Evolutionary conservation across 2,888 invertebrate species (phyloP).

Genomic region (Alloplasta piceator): DNA sequence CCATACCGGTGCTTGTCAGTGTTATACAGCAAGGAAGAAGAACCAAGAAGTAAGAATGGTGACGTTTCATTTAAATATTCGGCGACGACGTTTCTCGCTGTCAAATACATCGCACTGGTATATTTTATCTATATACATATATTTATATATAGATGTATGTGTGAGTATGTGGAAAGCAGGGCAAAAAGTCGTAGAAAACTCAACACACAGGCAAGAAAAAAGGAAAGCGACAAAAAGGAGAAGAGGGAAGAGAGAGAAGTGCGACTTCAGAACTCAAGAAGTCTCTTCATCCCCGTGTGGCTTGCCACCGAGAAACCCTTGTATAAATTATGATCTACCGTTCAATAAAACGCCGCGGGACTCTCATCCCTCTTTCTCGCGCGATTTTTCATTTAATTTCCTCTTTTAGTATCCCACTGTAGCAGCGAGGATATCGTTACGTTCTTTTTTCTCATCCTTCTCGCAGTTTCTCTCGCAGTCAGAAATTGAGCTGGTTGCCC

Average conservation of each 20-base stretch:
- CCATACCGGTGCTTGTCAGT: conserved; percentile 3
- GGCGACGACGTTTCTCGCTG: conserved; percentile 43
- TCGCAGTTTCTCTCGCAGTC: not conserved
- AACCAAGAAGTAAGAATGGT: conserved; percentile 17
- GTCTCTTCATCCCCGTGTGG: not conserved
- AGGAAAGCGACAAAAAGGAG: too few species aligned
- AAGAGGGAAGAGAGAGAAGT: not conserved
- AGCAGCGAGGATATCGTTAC: conserved; percentile 1
- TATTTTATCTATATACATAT: too few species aligned
- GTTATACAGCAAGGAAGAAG: conserved; percentile 12
- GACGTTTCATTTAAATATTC: conserved; percentile 63
- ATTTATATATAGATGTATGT: too few species aligned
- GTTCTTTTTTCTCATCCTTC: too few species aligned
- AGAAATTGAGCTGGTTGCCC: too few species aligned
- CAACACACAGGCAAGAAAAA: too few species aligned
- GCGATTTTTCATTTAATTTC: not conserved
- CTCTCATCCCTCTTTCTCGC: conserved; percentile 10
- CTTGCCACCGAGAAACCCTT: not conserved
- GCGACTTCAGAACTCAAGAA: conserved; percentile 1
- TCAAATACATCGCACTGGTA: too few species aligned
- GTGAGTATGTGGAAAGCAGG: too few species aligned
- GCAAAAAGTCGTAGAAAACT: too few species aligned
- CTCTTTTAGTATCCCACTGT: not conserved
- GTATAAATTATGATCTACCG: conserved; percentile 39
- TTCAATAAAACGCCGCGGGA: conserved; percentile 41